A percentile compares a stretch with the other conserved stretches of the same genome.
phyloP scores from a whole-genome alignment of 2,113 vertebrate genomes.

The Neolamprologus kungweensis region DNA sequence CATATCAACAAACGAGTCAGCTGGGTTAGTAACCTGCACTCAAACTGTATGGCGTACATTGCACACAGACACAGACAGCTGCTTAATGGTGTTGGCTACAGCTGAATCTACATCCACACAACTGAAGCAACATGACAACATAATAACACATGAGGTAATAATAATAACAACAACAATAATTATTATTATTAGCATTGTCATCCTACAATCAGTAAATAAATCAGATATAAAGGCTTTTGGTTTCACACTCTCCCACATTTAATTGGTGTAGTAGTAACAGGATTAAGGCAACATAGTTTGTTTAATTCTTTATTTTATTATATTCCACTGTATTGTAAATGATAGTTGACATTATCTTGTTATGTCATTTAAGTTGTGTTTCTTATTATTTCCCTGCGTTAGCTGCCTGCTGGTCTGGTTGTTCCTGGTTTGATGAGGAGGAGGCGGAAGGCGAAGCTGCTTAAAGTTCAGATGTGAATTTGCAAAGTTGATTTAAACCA shows the following conservation, averaged over 20 bases:
- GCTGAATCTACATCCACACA: neutral
- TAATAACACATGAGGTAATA: neutral
- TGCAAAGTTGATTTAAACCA: neutral
- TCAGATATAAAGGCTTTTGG: fast-evolving
- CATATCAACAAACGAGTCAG: fast-evolving
- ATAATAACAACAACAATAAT: neutral
- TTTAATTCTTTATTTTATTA: neutral
- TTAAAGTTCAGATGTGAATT: neutral
- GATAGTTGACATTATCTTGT: neutral
- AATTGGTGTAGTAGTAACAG: neutral
- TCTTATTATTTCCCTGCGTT: neutral
- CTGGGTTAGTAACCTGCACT: neutral
- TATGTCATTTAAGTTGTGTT: fast-evolving
- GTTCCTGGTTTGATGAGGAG: neutral
- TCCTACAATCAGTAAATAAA: neutral
- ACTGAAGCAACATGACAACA: neutral
- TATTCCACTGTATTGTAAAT: neutral
- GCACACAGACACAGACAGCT: neutral
- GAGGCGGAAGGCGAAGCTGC: fast-evolving
- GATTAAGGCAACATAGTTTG: neutral
- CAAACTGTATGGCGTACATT: neutral
- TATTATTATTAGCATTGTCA: neutral
- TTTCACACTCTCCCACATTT: neutral
- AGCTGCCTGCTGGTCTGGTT: neutral
- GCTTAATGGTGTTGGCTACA: neutral